Evolutionary conservation across 2,113 vertebrate species (phyloP), one percentile per base, ranked within the genome.

Genomic region (Stomatorhinus ivindoensis): DNA sequence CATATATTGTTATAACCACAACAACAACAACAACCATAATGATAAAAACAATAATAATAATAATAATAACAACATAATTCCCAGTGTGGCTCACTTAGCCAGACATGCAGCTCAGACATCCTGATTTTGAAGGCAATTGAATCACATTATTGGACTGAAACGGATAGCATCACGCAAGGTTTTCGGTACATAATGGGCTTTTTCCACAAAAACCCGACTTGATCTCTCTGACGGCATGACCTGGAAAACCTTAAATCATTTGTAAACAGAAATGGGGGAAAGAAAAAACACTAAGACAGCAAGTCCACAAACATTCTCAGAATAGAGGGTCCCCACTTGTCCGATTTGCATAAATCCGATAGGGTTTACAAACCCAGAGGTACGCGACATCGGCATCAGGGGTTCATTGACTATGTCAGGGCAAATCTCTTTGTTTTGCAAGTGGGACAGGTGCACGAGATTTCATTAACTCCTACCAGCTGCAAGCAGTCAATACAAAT

Each of bases 361-460:
- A 31, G n/a, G 15, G 27, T 5, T 84, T 44, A 47, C 24, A 42
- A 84, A 44, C 44, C 47, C 19, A 84, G 44, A 84, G 82, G 44
- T 47, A 84, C 82, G 11, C 42, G 44, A 84, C 31, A 27, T 88
- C 80, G 87, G 84, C 89, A 87, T 82, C 73, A 50, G 69, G 42
- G 46, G 86, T 69, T 87, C 51, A 80, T 65, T 92, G 89, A 89
- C 73, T 93, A 89, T 89, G 89, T 87, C 91, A 85, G 86, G 19
- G 53, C 58, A 17, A 69, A 65, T 53, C 58, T 88, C 89, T 65
- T 0, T 19, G 31, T 86, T 88, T 87, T 82, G 48, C 65, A 87
- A 51, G 76, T 39, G 46, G 73, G 83, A 90, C 93, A 93, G 93
- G 94, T 94, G 94, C 90, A 90, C 46, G 35, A 89, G 85, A 73